Percentiles rank a stretch among this genome's conserved stretches.
These are phyloP conservation scores for Echiichthys vipera DNA, from an alignment of 2,797 vertebrate genomes.

Conservation along the genomic window DNA sequence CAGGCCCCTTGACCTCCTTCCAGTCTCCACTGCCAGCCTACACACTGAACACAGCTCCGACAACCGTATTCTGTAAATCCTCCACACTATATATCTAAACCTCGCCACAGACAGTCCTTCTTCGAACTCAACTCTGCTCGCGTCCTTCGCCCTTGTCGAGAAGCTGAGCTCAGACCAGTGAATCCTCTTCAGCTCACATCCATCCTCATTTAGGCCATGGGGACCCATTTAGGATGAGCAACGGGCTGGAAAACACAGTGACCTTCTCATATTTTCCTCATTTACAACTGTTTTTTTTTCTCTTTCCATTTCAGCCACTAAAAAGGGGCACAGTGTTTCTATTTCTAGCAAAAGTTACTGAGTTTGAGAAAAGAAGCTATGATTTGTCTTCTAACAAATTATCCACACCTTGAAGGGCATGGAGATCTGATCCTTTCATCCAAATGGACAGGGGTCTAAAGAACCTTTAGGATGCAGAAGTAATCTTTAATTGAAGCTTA, in stretches of 20 bases:
- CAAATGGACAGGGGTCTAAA: constrained; percentile 5
- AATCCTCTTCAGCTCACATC: constrained; percentile 69
- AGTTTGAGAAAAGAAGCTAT: constrained; percentile 20
- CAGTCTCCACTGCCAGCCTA: constrained; percentile 27
- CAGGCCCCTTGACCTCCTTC: constrained; percentile 44
- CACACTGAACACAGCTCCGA: constrained; percentile 32
- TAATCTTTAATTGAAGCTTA: constrained; percentile 51
- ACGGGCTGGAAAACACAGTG: constrained; percentile 75
- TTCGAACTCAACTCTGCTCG: constrained; percentile 31
- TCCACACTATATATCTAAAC: constrained; percentile 28
- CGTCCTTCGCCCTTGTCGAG: constrained; percentile 62
- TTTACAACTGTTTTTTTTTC: constrained; percentile 67
- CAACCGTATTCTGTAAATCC: constrained; percentile 53
- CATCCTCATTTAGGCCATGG: constrained; percentile 75
- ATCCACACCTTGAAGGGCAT: constrained; percentile 26
- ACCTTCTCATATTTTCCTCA: constrained; percentile 79
- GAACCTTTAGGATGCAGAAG: constrained; percentile 46
- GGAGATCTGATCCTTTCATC: constrained; percentile 20
- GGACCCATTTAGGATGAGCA: constrained; percentile 77
- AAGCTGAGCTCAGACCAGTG: constrained; percentile 59
- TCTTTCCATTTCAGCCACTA: constrained; percentile 49
- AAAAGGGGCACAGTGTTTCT: constrained; percentile 45
- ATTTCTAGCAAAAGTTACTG: constrained; percentile 45
- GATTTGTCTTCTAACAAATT: constrained; percentile 17
- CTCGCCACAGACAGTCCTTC: constrained; percentile 27